A percentile compares a stretch with the other conserved stretches of the same genome.
Conservation (phyloP, 1,140 invertebrate genomes). For the Atta cephalotes region DNA sequence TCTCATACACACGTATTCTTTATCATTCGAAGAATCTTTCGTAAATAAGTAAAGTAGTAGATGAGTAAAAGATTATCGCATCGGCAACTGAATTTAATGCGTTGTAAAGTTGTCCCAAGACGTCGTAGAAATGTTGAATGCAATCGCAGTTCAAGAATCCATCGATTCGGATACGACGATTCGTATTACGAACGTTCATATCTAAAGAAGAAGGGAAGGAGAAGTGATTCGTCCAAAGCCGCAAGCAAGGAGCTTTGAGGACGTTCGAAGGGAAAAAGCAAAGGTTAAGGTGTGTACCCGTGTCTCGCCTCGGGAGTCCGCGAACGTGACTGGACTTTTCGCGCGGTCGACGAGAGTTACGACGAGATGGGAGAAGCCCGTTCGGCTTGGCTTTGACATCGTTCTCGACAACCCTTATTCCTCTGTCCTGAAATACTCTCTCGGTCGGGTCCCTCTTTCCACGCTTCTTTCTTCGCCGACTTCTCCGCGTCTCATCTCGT, state of each 20-base stretch:
- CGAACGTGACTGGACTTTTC: constrained; percentile 82
- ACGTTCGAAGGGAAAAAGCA: constrained; percentile 71
- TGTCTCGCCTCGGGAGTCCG: constrained; percentile 78
- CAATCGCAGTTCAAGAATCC: constrained; percentile 28
- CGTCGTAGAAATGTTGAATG: background rate
- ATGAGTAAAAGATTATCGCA: constrained; percentile 13
- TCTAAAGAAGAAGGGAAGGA: background rate
- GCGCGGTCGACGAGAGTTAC: constrained; percentile 76
- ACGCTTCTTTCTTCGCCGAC: background rate
- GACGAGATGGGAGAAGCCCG: constrained; percentile 67
- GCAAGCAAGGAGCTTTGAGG: constrained; percentile 49
- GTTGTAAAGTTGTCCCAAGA: constrained; percentile 60
- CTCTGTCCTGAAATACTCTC: constrained; percentile 26
- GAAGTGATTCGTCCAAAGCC: constrained; percentile 30
- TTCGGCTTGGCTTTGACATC: constrained; percentile 77
- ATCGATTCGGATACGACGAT: constrained; percentile 9
- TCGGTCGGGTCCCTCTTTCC: background rate
- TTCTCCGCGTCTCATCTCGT: background rate
- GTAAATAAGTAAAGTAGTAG: background rate
- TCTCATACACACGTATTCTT: constrained; percentile 19
- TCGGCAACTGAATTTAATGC: constrained; percentile 65
- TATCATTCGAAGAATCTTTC: background rate
- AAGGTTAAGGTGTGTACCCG: constrained; percentile 81
- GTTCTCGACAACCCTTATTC: constrained; percentile 58
- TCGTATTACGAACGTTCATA: constrained; percentile 16